Percentiles rank a stretch among this genome's conserved stretches.
Conservation (phyloP, 2,888 invertebrate genomes). For the Hyalella azteca region DNA sequence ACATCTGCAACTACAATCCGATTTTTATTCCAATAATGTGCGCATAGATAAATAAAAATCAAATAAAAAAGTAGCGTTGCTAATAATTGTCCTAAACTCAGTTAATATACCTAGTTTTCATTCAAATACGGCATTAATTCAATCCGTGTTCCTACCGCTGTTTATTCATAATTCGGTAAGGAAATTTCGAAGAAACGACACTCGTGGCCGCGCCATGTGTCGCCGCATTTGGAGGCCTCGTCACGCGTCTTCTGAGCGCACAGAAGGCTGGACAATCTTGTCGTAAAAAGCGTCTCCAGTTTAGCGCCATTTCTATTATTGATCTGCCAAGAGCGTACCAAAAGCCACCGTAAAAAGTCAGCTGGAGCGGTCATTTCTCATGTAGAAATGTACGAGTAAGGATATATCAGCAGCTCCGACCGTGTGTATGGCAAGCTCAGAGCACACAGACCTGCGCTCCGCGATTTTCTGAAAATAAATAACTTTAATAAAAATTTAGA, state of each 20-base stretch:
- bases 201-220: no score
- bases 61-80: no score
- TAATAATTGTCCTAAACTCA: no score
- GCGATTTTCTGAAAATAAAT: neutral
- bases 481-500: constrained; percentile 12
- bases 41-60: no score
- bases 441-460: no score
- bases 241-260: neutral
- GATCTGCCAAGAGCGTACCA: constrained; percentile 6
- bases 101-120: no score
- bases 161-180: no score
- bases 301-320: constrained; percentile 25
- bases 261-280: neutral
- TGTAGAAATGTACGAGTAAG: neutral
- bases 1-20: no score
- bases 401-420: neutral
- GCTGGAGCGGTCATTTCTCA: constrained; percentile 32
- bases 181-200: no score
- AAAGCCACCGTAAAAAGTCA: constrained; percentile 30
- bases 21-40: no score
- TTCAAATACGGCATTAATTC: no score
- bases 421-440: neutral
- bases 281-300: constrained; percentile 18
- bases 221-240: neutral
- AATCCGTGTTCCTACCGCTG: no score